Evolutionary conservation across 2,888 invertebrate genomes (phyloP), one percentile per base, ranked within the genome.

Genomic region (Geotrupes spiniger): DNA sequence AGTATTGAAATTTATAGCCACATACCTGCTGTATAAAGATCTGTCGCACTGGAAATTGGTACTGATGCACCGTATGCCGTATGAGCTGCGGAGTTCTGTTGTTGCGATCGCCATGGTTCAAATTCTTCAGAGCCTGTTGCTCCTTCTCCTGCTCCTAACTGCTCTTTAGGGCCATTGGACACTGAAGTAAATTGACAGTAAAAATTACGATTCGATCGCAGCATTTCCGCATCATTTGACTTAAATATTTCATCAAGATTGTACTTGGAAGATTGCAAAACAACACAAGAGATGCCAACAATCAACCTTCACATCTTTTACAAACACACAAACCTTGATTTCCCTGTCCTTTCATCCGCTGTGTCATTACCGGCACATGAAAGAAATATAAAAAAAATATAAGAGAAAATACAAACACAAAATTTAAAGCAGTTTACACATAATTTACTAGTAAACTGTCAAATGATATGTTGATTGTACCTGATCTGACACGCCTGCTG

Each of bases 401-500:
- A 59, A 60, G 53, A 61, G 57, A 47, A 56, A 59, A 53, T 56
- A 52, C 53, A 58, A n/a, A 62, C 58, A 57, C 46, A 45, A 60
- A 63, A 63, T 63, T 62, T 58, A 54, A 49, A 55, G 51, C 60
- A 55, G 53, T 57, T 63, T 53, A 60, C 57, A 55, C 52, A 54
- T 53, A 58, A 54, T 53, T 59, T 52, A 53, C 54, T 51, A 58
- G 52, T 61, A 63, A 66, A 63, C 65, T 66, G 66, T 68, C 67
- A 68, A 68, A 68, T 64, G 62, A 65, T 71, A 69, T 70, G 71
- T 68, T 69, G 68, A 69, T 68, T 71, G 66, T 87, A 88, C 88
- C 88, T 88, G 88, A 81, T 89, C 88, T 83, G 87, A 85, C 85
- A 88, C 87, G 87, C 87, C 87, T 86, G 89, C 85, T 86, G 87